Evolutionary conservation across 2,113 vertebrate species (phyloP), one percentile per base, ranked within the genome.

Genomic region (Trogon surrucura): DNA sequence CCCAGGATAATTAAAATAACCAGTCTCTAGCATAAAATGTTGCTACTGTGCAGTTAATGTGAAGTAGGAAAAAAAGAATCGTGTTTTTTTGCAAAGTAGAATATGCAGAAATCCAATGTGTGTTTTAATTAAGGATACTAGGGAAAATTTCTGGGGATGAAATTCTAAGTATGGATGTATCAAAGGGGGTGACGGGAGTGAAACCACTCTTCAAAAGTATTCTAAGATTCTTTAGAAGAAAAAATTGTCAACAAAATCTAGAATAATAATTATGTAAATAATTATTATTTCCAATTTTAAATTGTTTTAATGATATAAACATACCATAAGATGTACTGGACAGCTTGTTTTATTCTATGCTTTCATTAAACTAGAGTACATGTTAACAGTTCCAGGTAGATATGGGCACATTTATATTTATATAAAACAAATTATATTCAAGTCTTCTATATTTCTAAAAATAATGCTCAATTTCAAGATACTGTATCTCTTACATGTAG

Each of bases 1-100:
- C 70, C 29, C 71, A 81, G 83, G 71, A 87, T 96, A 93, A 96
- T 96, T 83, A 88, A 84, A 97, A 57, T 93, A 94, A 96, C 89
- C 82, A 29, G 36, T 95, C 20, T 94, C 38, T 72, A 74, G 41
- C 51, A 48, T 81, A 53, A 91, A 66, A n/a, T 88, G n/a, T 81
- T 89, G 57, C 29, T 80, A 10, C 25, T 36, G 0, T 14, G 11
- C 51, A 32, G 38, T 78, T 88, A 92, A 53, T 73, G 19, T 61
- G 56, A 61, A 41, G 27, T 70, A 80, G 73, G n/a, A 77, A 90
- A 67, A 30, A 21, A 57, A 80, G 23, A 36, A 19, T n/a, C 3
- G 3, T 36, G 11, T 77, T 82, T 89, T 27, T 85, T 87, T 74
- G n/a, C 7, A 26, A 62, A 87, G 17, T 11, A 82, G 21, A 16